phyloP scores from a whole-genome alignment of 2,113 vertebrate genomes.

The Meles meles region DNA sequence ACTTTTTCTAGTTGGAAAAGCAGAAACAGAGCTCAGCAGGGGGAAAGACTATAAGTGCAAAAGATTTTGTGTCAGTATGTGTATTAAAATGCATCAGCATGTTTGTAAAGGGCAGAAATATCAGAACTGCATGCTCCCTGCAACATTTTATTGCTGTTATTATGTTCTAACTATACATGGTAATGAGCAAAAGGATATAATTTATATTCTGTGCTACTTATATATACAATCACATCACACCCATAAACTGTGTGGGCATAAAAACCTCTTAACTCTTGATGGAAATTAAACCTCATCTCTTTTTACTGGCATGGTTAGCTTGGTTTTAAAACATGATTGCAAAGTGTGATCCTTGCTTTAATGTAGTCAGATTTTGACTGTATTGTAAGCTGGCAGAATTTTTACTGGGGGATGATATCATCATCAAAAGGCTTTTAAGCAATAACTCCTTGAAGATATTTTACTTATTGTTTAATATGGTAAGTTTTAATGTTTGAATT shows the following conservation, averaged over 20 bases:
- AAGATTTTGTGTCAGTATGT: background rate
- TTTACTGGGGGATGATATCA: background rate
- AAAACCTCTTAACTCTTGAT: background rate
- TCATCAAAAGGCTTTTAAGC: background rate
- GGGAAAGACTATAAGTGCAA: background rate
- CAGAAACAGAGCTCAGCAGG: background rate
- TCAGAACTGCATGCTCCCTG: background rate
- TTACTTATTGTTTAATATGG: background rate
- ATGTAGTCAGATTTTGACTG: background rate
- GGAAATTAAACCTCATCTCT: background rate
- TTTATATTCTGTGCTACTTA: background rate
- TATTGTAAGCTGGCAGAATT: background rate
- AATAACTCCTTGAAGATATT: background rate
- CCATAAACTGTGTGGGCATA: background rate
- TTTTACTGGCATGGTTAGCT: background rate
- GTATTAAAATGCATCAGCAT: background rate
- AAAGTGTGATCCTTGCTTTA: background rate
- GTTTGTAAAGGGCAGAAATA: background rate
- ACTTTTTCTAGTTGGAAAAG: background rate
- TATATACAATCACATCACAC: background rate
- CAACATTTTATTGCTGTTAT: background rate
- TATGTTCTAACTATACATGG: background rate
- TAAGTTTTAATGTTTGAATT: background rate
- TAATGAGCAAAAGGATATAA: background rate
- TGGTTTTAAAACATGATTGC: background rate